These are phyloP conservation scores for Phaethon lepturus DNA, from an alignment of 2,113 vertebrate genomes.

Conservation along the genomic window DNA sequence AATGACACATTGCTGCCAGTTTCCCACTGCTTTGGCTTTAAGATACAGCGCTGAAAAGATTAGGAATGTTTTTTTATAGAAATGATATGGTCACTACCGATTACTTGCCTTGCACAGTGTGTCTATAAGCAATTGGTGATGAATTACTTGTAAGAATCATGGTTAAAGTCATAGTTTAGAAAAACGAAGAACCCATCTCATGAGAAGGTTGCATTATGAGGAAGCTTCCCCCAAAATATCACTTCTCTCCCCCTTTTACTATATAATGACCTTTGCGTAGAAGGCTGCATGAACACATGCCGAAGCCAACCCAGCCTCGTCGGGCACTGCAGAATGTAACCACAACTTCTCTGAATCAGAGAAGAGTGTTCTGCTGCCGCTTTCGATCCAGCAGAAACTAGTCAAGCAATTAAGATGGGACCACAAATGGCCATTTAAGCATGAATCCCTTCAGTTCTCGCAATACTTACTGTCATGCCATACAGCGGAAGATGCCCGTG, in stretches of 20 bases:
- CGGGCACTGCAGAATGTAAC: background rate
- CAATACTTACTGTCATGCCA: constrained; percentile 91
- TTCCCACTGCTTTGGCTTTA: background rate
- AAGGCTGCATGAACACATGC: background rate
- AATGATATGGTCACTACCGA: rapidly evolving
- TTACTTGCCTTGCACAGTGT: background rate
- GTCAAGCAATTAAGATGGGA: background rate
- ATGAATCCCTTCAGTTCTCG: background rate
- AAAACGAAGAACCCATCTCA: background rate
- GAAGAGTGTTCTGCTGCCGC: background rate
- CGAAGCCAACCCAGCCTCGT: background rate
- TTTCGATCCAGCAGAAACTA: background rate
- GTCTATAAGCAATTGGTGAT: background rate
- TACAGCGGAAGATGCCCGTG: constrained; percentile 91
- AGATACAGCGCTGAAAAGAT: background rate
- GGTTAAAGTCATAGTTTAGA: background rate
- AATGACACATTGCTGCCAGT: background rate
- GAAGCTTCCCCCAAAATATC: background rate
- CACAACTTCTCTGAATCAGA: background rate
- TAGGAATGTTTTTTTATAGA: background rate
- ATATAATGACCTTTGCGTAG: background rate
- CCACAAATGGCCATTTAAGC: background rate
- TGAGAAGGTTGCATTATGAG: background rate
- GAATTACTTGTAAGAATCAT: background rate
- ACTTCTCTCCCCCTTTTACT: background rate